Conservation (phyloP, 2,113 vertebrate genomes). For the Brachypodius melanocephalos region DNA sequence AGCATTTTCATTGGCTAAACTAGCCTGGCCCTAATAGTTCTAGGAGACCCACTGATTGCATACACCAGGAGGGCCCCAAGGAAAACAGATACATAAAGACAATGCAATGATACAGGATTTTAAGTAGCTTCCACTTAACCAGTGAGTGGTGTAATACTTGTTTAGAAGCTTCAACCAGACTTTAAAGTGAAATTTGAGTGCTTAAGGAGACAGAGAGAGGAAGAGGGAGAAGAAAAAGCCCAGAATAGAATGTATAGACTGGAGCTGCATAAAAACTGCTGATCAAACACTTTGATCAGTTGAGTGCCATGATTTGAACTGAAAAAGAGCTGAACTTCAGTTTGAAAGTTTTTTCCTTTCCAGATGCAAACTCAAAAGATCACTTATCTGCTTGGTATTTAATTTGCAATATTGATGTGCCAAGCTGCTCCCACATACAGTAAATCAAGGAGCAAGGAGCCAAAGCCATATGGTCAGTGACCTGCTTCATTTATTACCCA, state of each 20-base stretch:
- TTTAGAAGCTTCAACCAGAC: not conserved
- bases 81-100: not conserved
- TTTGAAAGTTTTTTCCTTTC: not conserved
- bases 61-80: not conserved
- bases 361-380: not conserved
- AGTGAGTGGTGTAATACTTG: not conserved
- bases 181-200: not conserved
- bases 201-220: not conserved
- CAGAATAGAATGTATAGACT: not conserved
- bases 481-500: not conserved
- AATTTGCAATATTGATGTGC: not conserved
- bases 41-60: not conserved
- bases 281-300: not conserved
- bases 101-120: not conserved
- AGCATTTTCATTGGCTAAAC: not conserved
- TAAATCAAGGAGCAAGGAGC: constrained; percentile 24
- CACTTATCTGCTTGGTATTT: not conserved
- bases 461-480: not conserved
- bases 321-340: not conserved
- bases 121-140: not conserved
- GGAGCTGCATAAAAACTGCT: not conserved
- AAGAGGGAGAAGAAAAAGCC: not conserved
- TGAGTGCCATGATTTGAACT: not conserved
- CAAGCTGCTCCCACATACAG: not conserved
- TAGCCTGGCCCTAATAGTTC: not conserved